These are phyloP conservation scores for Anolis apletophallus DNA, from an alignment of 2,797 vertebrate genomes.

Conservation along the genomic window DNA sequence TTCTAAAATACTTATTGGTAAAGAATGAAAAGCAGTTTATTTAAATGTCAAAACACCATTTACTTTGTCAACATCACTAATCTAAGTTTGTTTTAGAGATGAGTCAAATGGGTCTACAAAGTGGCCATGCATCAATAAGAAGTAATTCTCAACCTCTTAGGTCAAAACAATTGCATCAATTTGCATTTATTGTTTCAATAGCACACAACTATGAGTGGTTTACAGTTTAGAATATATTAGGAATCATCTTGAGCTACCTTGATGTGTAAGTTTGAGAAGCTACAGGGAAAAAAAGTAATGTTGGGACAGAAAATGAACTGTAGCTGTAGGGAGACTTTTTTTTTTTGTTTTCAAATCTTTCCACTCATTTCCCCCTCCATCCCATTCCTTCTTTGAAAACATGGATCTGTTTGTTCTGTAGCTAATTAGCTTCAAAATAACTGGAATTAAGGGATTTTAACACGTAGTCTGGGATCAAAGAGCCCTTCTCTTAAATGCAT, in stretches of 20 bases:
- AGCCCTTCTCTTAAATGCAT: neutral
- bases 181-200: conserved; percentile 7
- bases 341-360: too few species aligned
- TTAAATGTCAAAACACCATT: conserved; percentile 73
- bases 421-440: conserved; percentile 13
- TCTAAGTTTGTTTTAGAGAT: conserved; percentile 47
- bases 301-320: neutral
- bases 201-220: neutral
- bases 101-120: conserved; percentile 36
- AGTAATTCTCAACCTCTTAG: neutral
- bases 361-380: too few species aligned
- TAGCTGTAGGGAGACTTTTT: neutral
- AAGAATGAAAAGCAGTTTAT: conserved; percentile 64
- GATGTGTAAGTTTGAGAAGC: neutral
- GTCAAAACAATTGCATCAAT: neutral
- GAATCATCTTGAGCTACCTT: neutral
- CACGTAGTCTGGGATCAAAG: neutral
- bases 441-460: neutral
- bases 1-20: conserved; percentile 74
- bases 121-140: conserved; percentile 31
- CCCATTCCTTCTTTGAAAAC: neutral
- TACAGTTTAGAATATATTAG: neutral
- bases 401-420: neutral
- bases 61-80: conserved; percentile 70
- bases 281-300: neutral